Conservation (phyloP, 2,113 vertebrate species). For the Morone chrysops region DNA sequence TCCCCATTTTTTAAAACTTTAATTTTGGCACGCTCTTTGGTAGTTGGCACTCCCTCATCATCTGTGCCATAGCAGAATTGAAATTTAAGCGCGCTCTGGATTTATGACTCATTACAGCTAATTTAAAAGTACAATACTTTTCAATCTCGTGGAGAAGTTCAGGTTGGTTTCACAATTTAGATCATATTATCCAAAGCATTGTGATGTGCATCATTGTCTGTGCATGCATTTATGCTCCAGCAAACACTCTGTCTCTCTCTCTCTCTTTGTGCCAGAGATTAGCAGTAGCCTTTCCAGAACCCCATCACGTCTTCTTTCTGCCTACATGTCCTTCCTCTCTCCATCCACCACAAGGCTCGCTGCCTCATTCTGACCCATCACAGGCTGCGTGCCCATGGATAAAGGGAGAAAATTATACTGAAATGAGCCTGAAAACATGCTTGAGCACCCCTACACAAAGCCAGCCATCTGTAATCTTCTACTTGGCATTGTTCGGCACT, state of each 20-base stretch:
- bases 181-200: slow-evolving; percentile 28
- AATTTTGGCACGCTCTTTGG: slow-evolving; percentile 18
- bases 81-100: slow-evolving; percentile 6
- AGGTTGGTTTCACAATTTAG: not conserved
- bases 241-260: slow-evolving; percentile 2
- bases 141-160: not conserved
- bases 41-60: not conserved
- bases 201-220: not conserved
- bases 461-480: slow-evolving; percentile 56
- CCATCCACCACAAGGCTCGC: slow-evolving; percentile 7
- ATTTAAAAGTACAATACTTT: slow-evolving; percentile 7
- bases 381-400: slow-evolving; percentile 35
- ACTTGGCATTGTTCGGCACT: slow-evolving; percentile 31
- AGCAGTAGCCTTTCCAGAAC: slow-evolving; percentile 33
- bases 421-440: slow-evolving; percentile 57
- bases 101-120: slow-evolving; percentile 1
- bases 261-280: slow-evolving; percentile 28
- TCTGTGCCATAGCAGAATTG: not conserved
- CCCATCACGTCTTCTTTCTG: slow-evolving; percentile 38
- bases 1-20: not conserved
- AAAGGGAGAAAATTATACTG: slow-evolving; percentile 58
- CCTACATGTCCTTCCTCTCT: slow-evolving; percentile 17
- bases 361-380: slow-evolving; percentile 39
- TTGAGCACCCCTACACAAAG: slow-evolving; percentile 41
- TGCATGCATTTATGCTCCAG: not conserved